These are phyloP conservation scores for Bhutanitis thaidina DNA, from an alignment of 2,888 invertebrate genomes.

Conservation along the genomic window DNA sequence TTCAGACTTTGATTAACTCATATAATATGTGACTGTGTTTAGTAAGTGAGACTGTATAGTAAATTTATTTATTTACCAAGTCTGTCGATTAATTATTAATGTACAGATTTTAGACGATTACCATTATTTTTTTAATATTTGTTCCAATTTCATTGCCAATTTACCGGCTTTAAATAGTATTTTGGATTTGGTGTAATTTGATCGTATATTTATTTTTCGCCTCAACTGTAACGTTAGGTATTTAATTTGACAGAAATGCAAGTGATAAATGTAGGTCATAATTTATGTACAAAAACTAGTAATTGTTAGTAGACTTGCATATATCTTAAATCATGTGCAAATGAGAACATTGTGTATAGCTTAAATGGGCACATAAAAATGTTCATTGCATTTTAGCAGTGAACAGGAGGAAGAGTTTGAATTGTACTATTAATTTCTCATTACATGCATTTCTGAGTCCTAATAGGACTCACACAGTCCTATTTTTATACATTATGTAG, in stretches of 20 bases:
- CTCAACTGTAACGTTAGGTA: slow-evolving; percentile 46
- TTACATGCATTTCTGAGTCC: slow-evolving; percentile 74
- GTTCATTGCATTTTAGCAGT: slow-evolving; percentile 77
- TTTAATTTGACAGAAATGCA: slow-evolving; percentile 57
- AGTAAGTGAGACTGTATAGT: slow-evolving; percentile 73
- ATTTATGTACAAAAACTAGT: slow-evolving; percentile 72
- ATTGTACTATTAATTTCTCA: slow-evolving; percentile 69
- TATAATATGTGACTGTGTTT: slow-evolving; percentile 50
- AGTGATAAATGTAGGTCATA: slow-evolving; percentile 67
- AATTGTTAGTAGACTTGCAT: slow-evolving; percentile 68
- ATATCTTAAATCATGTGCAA: slow-evolving; percentile 75
- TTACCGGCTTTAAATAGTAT: slow-evolving; percentile 45
- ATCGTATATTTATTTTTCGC: slow-evolving; percentile 63
- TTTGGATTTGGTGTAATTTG: slow-evolving; percentile 47
- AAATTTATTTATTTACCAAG: slow-evolving; percentile 73
- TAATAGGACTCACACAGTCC: slow-evolving; percentile 69
- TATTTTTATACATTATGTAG: slow-evolving; percentile 79
- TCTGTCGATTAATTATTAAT: slow-evolving; percentile 64
- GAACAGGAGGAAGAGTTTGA: slow-evolving; percentile 56
- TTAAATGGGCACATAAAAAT: slow-evolving; percentile 57
- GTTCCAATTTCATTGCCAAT: slow-evolving; percentile 64
- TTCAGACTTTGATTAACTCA: slow-evolving; percentile 42
- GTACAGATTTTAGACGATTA: slow-evolving; percentile 65
- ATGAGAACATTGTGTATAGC: slow-evolving; percentile 61
- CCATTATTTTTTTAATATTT: slow-evolving; percentile 66